phyloP scores from a whole-genome alignment of 2,113 vertebrate species.

The Callithrix jacchus region DNA sequence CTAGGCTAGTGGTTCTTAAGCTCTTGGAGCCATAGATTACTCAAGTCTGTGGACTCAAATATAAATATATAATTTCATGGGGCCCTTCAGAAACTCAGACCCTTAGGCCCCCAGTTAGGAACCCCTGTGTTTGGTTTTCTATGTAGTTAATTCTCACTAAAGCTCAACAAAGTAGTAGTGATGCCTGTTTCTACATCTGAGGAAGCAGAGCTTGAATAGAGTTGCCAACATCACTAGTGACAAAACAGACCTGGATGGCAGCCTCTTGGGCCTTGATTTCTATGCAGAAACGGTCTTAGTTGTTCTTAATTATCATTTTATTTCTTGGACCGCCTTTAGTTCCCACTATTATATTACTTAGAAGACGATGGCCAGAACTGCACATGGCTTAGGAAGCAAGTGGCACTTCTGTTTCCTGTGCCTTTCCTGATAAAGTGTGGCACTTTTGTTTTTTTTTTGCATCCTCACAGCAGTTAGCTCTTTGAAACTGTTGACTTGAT shows the following conservation, averaged over 20 bases:
- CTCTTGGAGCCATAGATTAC: neutral
- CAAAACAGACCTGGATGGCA: neutral
- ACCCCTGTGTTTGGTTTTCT: neutral
- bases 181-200: neutral
- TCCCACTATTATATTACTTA: neutral
- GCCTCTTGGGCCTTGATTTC: neutral
- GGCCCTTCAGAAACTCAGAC: neutral
- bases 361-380: neutral
- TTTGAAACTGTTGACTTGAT: neutral
- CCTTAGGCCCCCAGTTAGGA: neutral
- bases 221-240: neutral
- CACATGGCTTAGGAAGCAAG: neutral
- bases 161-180: neutral
- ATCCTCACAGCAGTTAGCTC: neutral
- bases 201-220: neutral
- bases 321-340: neutral
- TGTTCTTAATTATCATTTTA: neutral
- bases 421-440: neutral
- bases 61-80: neutral
- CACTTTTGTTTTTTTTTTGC: neutral
- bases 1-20: neutral
- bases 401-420: neutral
- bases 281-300: neutral
- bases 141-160: neutral
- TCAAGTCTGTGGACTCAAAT: neutral